Evolutionary conservation across 2,113 vertebrate species (phyloP), one percentile per base, ranked within the genome.

Genomic region (Sebastes fasciatus): DNA sequence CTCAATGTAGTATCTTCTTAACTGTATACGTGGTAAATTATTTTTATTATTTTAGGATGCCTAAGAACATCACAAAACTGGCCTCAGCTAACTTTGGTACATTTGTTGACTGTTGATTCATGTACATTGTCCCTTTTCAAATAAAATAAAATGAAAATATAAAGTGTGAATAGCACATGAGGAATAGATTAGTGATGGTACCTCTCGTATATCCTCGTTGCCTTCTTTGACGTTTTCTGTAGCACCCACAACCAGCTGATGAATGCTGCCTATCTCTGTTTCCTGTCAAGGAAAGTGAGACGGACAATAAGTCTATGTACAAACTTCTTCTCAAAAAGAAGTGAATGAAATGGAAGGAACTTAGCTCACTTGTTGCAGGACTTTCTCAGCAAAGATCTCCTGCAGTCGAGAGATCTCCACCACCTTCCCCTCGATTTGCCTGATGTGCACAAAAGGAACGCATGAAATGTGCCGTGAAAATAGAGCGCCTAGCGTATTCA

Each of bases 171-270:
- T 2, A 19, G 6, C 17, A 64, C 3, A 42, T 6, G 21, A 2
- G 12, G 23, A 12, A 0, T 0, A 48, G 3, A 51, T 5, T 26
- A 61, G 0, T 5, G 43, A 40, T 2, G 1, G 88, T 92, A 99
- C 98, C 97, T 99, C 98, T 93, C 98, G 91, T 79, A 99, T 99
- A 74, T 99, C 98, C 88, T 99, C 98, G 0, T 99, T 99, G 79
- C 98, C 98, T 92, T 99, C 98, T 94, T 99, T 99, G 85, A 99
- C 98, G 4, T 99, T 98, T 89, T 99, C 98, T 0, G 98, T 99
- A 10, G 98, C 96, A 17, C 98, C 98, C 1, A 99, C 98, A 0
- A 99, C 98, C 23, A 99, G 87, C 69, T 99, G 97, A 90, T 99
- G 98, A 71, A 99, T 98, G 76, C 77, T 97, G 87, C 98, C 98